Percentiles rank a stretch among this genome's conserved stretches.
Evolutionary conservation across 1,140 invertebrate genomes (phyloP).

Genomic region (Drosophila tani): DNA sequence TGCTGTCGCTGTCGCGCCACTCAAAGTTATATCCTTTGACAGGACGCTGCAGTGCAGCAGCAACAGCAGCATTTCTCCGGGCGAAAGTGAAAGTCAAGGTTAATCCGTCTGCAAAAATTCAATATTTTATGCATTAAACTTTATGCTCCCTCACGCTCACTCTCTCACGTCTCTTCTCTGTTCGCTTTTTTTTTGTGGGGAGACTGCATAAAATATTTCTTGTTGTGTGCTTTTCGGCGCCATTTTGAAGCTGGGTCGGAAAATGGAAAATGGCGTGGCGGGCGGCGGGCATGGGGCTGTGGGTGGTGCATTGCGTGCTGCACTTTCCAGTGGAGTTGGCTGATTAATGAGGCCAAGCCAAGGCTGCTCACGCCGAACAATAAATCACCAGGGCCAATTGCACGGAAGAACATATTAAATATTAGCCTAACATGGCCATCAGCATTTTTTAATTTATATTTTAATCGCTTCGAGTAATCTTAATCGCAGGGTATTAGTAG

Average conservation of each 20-base stretch:
- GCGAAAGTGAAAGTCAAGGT: conserved; percentile 85
- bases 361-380: conserved; percentile 25
- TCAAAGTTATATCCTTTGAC: conserved; percentile 80
- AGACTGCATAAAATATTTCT: conserved; percentile 60
- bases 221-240: conserved; percentile 77
- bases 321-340: conserved; percentile 28
- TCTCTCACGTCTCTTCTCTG: neutral
- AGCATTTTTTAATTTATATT: conserved; percentile 15
- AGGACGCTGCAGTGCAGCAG: conserved; percentile 69
- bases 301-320: conserved; percentile 62
- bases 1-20: conserved; percentile 72
- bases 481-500: neutral
- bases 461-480: conserved; percentile 11
- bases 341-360: conserved; percentile 67
- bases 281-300: neutral
- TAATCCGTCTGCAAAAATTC: conserved; percentile 85
- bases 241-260: conserved; percentile 59
- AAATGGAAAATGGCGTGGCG: conserved; percentile 26
- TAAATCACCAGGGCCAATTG: conserved; percentile 37
- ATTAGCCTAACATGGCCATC: conserved; percentile 21
- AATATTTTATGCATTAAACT: conserved; percentile 84
- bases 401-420: conserved; percentile 1
- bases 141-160: conserved; percentile 53
- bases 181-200: neutral
- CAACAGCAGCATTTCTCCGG: conserved; percentile 31